Percentiles rank a stretch among this genome's conserved stretches.
These are phyloP conservation scores for Octomys mimax DNA, from an alignment of 2,797 vertebrate genomes.

Conservation along the genomic window DNA sequence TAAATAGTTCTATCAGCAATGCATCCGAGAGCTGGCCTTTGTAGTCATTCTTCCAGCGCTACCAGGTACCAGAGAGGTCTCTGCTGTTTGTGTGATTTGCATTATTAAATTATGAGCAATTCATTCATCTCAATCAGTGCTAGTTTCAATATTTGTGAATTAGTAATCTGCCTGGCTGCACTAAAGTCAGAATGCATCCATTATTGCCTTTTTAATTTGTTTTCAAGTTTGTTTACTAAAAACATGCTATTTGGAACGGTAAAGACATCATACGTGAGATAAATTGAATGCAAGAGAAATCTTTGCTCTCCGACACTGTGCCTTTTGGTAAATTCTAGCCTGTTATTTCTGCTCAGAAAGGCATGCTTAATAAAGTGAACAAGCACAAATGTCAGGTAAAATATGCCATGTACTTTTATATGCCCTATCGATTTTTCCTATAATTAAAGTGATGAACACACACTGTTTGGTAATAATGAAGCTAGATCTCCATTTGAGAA, in stretches of 20 bases:
- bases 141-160: conserved; percentile 90
- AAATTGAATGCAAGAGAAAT: conserved; percentile 76
- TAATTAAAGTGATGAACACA: conserved; percentile 81
- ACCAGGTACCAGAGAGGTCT: conserved; percentile 43
- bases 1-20: not conserved
- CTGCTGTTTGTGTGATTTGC: conserved; percentile 71
- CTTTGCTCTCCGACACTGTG: conserved; percentile 66
- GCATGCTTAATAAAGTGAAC: conserved; percentile 73
- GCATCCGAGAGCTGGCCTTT: not conserved
- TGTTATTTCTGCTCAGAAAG: conserved; percentile 64
- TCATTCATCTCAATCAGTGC: conserved; percentile 87
- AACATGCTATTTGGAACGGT: conserved; percentile 78
- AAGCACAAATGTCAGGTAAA: conserved; percentile 72
- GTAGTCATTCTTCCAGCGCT: not conserved
- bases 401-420: conserved; percentile 67
- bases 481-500: conserved; percentile 67
- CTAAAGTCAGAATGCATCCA: conserved; percentile 85
- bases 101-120: conserved; percentile 89
- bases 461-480: conserved; percentile 78
- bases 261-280: conserved; percentile 72
- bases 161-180: conserved; percentile 83
- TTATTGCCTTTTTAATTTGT: conserved; percentile 85
- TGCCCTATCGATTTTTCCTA: conserved; percentile 76
- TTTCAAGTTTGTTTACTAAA: conserved; percentile 84
- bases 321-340: conserved; percentile 75